Evolutionary conservation across 2,113 vertebrate genomes (phyloP), one percentile per base, ranked within the genome.

Genomic region (Odocoileus virginianus): DNA sequence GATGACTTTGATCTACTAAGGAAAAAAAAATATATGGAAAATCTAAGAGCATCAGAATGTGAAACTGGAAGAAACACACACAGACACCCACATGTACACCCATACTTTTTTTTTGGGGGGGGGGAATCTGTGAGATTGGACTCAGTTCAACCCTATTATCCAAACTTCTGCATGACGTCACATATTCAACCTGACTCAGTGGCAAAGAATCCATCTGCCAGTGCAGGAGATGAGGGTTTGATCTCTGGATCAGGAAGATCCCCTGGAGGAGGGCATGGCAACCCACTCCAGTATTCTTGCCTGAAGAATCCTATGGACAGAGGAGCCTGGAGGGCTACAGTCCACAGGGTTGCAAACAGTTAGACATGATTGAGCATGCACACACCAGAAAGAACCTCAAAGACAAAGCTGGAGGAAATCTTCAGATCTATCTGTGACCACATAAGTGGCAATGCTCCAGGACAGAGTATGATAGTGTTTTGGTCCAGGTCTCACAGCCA

Each of bases 1-100:
- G 98, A 61, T 97, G 96, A 78, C 79, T 98, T 61, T 98, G 92
- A 98, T 98, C 98, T 99, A 91, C 96, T 93, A 86, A 98, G 91
- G 0, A 1, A 64, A 36, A 54, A 36, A 50, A 57, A 17, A 52
- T 17, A 58, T 50, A 89, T 84, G 17, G 33, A 89, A 88, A 57
- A 25, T 16, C 13, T 76, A 25, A 74, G 87, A 13, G 13, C 50
- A 12, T 7, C 25, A 11, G 76, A 45, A 97, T 85, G 78, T 28
- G 58, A 92, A 97, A 90, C 40, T 52, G 47, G 21, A 2, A 33
- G 40, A 50, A 23, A 61, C 17, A 58, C 25, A 58, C 13, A 21
- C 2, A 5, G 28, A 78, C 10, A 79, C 7, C 15, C 10, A 50
- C 9, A 11, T 2, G 36, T 3, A 11, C 11, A 7, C 25, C 76